A percentile compares a stretch with the other conserved stretches of the same genome.
phyloP scores from a whole-genome alignment of 1,140 invertebrate species.

The Drosophila nigrodunni region DNA sequence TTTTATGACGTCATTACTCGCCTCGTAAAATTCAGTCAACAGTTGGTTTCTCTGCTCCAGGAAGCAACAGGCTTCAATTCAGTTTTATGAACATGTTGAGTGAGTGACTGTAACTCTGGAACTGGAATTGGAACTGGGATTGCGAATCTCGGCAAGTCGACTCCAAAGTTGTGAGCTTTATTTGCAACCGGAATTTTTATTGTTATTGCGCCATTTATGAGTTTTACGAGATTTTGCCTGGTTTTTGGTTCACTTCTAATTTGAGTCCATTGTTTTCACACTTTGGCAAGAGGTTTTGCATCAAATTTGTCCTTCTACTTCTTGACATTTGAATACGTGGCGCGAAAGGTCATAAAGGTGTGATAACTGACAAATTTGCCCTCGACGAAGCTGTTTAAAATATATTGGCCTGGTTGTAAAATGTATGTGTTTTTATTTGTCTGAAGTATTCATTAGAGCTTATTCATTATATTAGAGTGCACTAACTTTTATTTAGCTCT shows the following conservation, averaged over 20 bases:
- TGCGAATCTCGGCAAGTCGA: slow-evolving; percentile 53
- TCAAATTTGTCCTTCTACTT: slow-evolving; percentile 30
- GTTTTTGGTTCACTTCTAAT: slow-evolving; percentile 56
- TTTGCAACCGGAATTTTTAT: slow-evolving; percentile 82
- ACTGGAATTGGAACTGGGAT: slow-evolving; percentile 23
- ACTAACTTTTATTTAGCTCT: neutral
- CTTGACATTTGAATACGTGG: slow-evolving; percentile 23
- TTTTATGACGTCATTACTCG: slow-evolving; percentile 84
- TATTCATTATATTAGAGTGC: neutral
- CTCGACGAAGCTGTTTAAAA: neutral
- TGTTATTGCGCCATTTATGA: slow-evolving; percentile 78
- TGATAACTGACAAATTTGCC: neutral
- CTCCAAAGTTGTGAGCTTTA: slow-evolving; percentile 72
- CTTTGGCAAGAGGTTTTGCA: slow-evolving; percentile 37
- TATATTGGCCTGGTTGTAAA: no score
- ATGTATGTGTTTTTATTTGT: no score
- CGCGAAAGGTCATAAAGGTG: slow-evolving; percentile 26
- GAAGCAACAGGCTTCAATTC: slow-evolving; percentile 63
- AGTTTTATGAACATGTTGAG: slow-evolving; percentile 73
- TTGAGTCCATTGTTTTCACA: slow-evolving; percentile 58
- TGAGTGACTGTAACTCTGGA: slow-evolving; percentile 13
- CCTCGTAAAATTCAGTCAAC: slow-evolving; percentile 81
- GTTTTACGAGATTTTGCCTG: slow-evolving; percentile 66
- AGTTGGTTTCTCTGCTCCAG: slow-evolving; percentile 63
- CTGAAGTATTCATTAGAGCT: neutral